phyloP scores from a whole-genome alignment of 2,797 vertebrate species.

The Serranus cabrilla region DNA sequence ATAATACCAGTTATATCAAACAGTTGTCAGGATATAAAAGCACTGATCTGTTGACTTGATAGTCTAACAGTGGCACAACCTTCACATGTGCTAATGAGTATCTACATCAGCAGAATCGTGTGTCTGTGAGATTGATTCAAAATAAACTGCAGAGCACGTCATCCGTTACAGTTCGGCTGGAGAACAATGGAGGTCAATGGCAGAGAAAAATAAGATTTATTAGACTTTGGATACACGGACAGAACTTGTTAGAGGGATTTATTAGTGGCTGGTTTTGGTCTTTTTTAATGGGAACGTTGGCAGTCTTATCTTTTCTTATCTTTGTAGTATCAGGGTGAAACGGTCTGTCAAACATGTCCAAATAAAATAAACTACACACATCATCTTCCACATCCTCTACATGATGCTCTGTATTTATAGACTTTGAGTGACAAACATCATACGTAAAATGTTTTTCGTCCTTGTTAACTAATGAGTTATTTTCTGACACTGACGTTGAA shows the following conservation, averaged over 20 bases:
- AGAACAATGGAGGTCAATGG: background rate
- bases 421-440: background rate
- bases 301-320: background rate
- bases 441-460: background rate
- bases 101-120: background rate
- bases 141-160: background rate
- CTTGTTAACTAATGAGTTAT: conserved; percentile 7
- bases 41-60: too few relatives aligned
- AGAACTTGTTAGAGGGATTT: background rate
- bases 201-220: background rate
- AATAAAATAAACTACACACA: background rate
- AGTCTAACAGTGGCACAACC: background rate
- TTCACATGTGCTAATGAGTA: background rate
- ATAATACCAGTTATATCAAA: too few relatives aligned
- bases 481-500: background rate
- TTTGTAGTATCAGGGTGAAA: background rate
- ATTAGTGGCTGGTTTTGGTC: background rate
- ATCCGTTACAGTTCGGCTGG: background rate
- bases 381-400: too few relatives aligned
- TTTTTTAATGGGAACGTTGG: background rate
- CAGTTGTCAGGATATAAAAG: too few relatives aligned
- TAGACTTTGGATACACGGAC: background rate
- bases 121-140: background rate
- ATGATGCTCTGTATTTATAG: background rate
- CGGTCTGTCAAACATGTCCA: background rate